phyloP scores from a whole-genome alignment of 2,113 vertebrate species.

The Himantopus leucocephalus region DNA sequence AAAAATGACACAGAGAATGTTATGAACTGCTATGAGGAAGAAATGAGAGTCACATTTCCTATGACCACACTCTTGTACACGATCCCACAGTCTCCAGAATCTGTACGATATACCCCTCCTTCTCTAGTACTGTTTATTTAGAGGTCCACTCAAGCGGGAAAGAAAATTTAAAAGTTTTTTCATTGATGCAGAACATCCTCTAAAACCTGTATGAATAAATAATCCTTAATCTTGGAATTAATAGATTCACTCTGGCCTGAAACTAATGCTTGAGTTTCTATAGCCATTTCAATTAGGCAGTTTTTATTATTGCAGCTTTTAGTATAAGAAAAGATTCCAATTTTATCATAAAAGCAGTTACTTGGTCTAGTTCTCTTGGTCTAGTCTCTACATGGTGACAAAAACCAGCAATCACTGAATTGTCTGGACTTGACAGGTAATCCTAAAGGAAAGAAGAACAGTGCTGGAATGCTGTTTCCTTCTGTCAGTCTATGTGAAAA shows the following conservation, averaged over 20 bases:
- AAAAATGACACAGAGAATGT: conserved; percentile 17
- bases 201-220: conserved; percentile 2
- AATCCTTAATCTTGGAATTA: conserved; percentile 14
- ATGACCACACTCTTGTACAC: not conserved
- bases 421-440: not conserved
- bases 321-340: not conserved
- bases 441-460: not conserved
- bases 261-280: conserved; percentile 26
- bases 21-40: conserved; percentile 30
- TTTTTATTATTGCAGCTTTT: not conserved
- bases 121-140: conserved; percentile 2
- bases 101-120: not conserved
- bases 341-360: not conserved
- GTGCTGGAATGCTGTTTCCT: not conserved
- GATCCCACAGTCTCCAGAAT: not conserved
- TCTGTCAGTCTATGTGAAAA: not conserved
- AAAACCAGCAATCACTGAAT: not conserved
- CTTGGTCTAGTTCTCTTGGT: not conserved
- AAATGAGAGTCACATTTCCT: conserved; percentile 37
- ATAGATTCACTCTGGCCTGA: not conserved
- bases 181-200: not conserved
- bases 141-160: not conserved
- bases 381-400: not conserved
- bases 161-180: conserved; percentile 41
- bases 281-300: not conserved